phyloP scores from a whole-genome alignment of 2,888 invertebrate genomes.

The Dioctria rufipes region DNA sequence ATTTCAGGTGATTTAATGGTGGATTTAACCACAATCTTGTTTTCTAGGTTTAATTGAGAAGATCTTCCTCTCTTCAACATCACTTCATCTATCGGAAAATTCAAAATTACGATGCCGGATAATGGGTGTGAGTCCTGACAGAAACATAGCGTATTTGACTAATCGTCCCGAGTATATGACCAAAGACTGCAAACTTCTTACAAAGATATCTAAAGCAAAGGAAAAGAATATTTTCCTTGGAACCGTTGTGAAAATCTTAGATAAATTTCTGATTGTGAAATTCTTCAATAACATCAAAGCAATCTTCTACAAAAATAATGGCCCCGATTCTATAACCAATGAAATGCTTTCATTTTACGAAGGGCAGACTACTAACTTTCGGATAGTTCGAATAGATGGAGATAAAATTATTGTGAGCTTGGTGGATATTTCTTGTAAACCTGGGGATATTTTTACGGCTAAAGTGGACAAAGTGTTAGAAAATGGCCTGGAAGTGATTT shows the following conservation, averaged over 20 bases:
- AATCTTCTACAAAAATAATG: slow-evolving; percentile 65
- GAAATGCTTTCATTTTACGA: slow-evolving; percentile 63
- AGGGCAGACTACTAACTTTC: slow-evolving; percentile 68
- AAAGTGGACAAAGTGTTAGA: slow-evolving; percentile 65
- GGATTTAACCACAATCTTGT: not conserved
- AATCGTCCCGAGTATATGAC: slow-evolving; percentile 78
- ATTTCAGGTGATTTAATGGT: not conserved
- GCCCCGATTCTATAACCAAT: slow-evolving; percentile 59
- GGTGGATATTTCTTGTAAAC: slow-evolving; percentile 65
- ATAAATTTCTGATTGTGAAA: slow-evolving; percentile 65
- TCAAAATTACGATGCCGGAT: slow-evolving; percentile 76
- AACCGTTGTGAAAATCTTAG: slow-evolving; percentile 66
- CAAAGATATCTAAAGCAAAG: slow-evolving; percentile 72
- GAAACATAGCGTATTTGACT: slow-evolving; percentile 75
- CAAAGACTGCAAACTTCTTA: slow-evolving; percentile 73
- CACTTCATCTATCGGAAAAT: slow-evolving; percentile 75
- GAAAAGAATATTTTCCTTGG: slow-evolving; percentile 70
- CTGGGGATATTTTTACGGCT: slow-evolving; percentile 67
- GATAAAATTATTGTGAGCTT: slow-evolving; percentile 65
- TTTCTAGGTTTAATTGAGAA: slow-evolving; percentile 74
- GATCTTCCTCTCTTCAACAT: slow-evolving; percentile 72
- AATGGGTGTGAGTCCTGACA: slow-evolving; percentile 71
- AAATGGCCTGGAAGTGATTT: slow-evolving; percentile 69
- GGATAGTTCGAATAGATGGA: slow-evolving; percentile 63
- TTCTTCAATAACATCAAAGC: slow-evolving; percentile 71